These are phyloP conservation scores for Grammomys dolichurus DNA, from an alignment of 2,113 vertebrate genomes.

Conservation along the genomic window DNA sequence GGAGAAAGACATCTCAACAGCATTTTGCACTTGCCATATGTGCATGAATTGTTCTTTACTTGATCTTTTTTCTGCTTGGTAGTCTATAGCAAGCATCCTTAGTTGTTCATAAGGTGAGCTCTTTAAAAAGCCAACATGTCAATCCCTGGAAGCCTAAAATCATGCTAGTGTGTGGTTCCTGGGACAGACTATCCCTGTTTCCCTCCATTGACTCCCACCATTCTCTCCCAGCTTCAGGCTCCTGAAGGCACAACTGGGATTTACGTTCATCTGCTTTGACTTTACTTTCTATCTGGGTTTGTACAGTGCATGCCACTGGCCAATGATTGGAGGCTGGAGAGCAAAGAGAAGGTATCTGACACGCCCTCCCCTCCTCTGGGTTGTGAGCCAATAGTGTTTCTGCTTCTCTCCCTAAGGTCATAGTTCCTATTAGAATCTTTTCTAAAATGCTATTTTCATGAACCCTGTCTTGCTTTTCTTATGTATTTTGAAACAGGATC, in stretches of 20 bases:
- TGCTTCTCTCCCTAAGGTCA: not conserved
- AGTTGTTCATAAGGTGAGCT: not conserved
- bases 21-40: slow-evolving; percentile 1
- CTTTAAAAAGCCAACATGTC: not conserved
- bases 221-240: not conserved
- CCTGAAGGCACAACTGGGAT: not conserved
- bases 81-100: not conserved
- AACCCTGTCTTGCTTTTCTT: not conserved
- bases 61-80: slow-evolving; percentile 25
- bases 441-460: not conserved
- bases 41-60: not conserved
- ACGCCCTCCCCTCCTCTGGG: not conserved
- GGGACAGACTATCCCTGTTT: not conserved
- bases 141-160: not conserved
- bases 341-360: not conserved
- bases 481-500: not conserved
- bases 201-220: not conserved
- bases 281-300: not conserved
- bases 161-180: not conserved
- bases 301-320: not conserved
- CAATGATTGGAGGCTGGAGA: not conserved
- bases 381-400: not conserved
- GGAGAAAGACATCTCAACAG: not conserved
- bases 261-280: not conserved
- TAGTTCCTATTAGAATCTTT: not conserved